These are phyloP conservation scores for Drosophila acutilabella DNA, from an alignment of 2,888 invertebrate species.

Conservation along the genomic window DNA sequence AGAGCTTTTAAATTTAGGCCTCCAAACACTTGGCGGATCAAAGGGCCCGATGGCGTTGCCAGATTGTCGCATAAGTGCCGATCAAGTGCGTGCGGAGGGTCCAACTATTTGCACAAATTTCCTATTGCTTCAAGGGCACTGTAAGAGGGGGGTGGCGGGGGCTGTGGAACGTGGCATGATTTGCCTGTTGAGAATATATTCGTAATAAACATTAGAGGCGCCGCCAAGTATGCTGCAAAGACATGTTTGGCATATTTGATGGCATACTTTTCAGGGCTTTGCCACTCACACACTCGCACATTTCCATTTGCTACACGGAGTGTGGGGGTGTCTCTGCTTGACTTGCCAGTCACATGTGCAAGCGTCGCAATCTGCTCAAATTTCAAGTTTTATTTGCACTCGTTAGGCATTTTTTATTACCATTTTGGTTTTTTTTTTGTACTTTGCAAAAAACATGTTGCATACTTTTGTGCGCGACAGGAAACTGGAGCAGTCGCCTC, in stretches of 20 bases:
- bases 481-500: constrained; percentile 67
- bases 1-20: constrained; percentile 33
- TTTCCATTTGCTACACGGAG: too few species aligned
- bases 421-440: constrained; percentile 14
- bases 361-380: constrained; percentile 52
- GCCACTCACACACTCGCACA: not conserved
- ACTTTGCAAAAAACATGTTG: constrained; percentile 61
- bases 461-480: constrained; percentile 59
- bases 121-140: constrained; percentile 28
- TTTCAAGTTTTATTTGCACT: constrained; percentile 73
- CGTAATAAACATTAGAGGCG: constrained; percentile 63
- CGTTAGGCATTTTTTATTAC: constrained; percentile 56
- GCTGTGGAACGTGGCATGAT: not conserved
- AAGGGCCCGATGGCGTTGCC: constrained; percentile 48
- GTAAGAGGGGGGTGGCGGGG: not conserved
- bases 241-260: constrained; percentile 80
- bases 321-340: not conserved
- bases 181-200: constrained; percentile 22
- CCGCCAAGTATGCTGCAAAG: constrained; percentile 51
- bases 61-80: constrained; percentile 46
- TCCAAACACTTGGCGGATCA: constrained; percentile 31
- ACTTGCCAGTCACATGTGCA: constrained; percentile 43
- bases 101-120: constrained; percentile 30
- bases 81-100: constrained; percentile 27
- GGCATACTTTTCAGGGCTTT: constrained; percentile 70